Conservation (phyloP, 1,140 invertebrate species). For the Zaprionus ghesquierei region DNA sequence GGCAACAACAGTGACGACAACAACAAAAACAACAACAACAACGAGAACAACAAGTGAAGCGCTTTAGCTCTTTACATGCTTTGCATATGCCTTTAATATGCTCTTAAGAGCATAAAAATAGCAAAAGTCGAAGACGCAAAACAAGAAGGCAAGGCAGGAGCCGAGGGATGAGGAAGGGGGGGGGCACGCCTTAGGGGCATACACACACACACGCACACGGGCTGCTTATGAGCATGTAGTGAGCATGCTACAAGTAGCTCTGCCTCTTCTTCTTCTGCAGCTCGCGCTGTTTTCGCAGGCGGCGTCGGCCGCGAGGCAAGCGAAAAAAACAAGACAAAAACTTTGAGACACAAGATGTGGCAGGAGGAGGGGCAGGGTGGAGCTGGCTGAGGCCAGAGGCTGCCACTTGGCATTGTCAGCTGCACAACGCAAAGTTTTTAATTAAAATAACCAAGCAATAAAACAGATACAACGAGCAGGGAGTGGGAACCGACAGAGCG, state of each 20-base stretch:
- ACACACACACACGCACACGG: not conserved
- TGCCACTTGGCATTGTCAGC: constrained; percentile 63
- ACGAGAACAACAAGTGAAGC: constrained; percentile 32
- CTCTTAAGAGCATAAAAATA: constrained; percentile 73
- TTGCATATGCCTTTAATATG: constrained; percentile 77
- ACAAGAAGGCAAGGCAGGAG: not conserved
- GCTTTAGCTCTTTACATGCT: constrained; percentile 42
- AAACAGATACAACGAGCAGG: constrained; percentile 59
- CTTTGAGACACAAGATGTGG: not conserved
- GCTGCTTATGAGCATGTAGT: constrained; percentile 36
- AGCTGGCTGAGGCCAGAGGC: not conserved
- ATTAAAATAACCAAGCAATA: constrained; percentile 80
- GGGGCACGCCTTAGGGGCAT: not conserved
- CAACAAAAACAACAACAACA: constrained; percentile 19
- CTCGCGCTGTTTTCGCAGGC: constrained; percentile 62
- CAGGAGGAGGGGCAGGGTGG: not conserved
- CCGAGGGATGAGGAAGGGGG: no score
- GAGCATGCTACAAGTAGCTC: constrained; percentile 61
- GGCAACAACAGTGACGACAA: not conserved
- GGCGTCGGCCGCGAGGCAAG: not conserved
- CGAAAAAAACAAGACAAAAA: not conserved
- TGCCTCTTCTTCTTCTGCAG: constrained; percentile 22
- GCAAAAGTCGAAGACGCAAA: constrained; percentile 68
- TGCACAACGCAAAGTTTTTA: constrained; percentile 68
- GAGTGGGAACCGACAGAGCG: constrained; percentile 10